A percentile compares a stretch with the other conserved stretches of the same genome.
Evolutionary conservation across 1,140 invertebrate species (phyloP).

Genomic region (Frieseomelitta varia): DNA sequence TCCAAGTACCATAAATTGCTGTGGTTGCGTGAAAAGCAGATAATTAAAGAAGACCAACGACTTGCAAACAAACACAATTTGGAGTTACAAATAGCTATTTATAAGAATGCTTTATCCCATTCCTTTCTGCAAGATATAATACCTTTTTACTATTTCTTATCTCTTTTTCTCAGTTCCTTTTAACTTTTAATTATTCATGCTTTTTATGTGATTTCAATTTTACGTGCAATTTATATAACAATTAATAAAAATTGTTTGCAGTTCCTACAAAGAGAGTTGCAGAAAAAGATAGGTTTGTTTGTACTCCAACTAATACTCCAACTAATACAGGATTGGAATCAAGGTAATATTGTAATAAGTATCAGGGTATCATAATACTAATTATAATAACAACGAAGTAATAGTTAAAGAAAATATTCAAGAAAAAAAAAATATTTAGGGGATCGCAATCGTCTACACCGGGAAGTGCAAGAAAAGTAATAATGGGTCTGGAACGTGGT

Average conservation of each 20-base stretch:
- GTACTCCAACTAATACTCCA: conserved; percentile 64
- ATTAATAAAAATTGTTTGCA: conserved; percentile 53
- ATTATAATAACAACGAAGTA: conserved; percentile 11
- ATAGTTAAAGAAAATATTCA: neutral
- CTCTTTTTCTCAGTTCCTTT: neutral
- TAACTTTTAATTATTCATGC: neutral
- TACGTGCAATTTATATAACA: neutral
- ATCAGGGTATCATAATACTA: neutral
- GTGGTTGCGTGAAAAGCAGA: conserved; percentile 65
- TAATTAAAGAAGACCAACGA: conserved; percentile 76
- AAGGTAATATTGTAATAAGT: conserved; percentile 55
- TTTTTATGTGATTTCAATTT: neutral
- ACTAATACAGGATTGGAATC: conserved; percentile 37
- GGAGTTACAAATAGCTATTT: conserved; percentile 57
- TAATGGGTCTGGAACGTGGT: conserved; percentile 87
- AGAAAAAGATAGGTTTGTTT: conserved; percentile 62
- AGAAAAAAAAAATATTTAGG: conserved; percentile 57
- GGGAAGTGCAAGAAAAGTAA: conserved; percentile 84
- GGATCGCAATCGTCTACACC: conserved; percentile 74
- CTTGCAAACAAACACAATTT: conserved; percentile 76
- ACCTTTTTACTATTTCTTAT: conserved; percentile 26
- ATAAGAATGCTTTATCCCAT: conserved; percentile 48
- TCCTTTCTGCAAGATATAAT: conserved; percentile 33
- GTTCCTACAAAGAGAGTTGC: conserved; percentile 72
- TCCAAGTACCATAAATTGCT: conserved; percentile 66